Percentiles rank a stretch among this genome's conserved stretches.
phyloP scores from a whole-genome alignment of 1,140 invertebrate species.

The Antheraea mylitta region DNA sequence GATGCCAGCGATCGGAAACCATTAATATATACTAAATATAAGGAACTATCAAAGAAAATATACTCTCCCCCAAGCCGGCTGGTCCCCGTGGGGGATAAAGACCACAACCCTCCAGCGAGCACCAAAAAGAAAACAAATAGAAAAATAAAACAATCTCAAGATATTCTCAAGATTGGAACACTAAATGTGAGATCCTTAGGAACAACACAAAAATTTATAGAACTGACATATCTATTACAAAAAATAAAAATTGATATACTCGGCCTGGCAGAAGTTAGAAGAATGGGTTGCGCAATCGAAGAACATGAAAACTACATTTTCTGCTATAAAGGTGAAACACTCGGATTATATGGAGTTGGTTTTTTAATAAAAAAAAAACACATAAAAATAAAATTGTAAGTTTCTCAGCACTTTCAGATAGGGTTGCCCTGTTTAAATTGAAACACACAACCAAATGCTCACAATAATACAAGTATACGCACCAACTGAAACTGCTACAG shows the following conservation, averaged over 20 bases:
- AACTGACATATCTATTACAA: too few species aligned
- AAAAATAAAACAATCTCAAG: conserved; percentile 17
- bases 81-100: conserved; percentile 9
- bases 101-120: conserved; percentile 10
- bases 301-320: conserved; percentile 15
- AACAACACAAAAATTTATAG: too few species aligned
- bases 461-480: conserved; percentile 20
- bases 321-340: conserved; percentile 18
- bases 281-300: too few species aligned
- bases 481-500: conserved; percentile 15
- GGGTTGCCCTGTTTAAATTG: neutral
- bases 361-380: conserved; percentile 17
- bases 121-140: neutral
- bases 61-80: conserved; percentile 38
- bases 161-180: conserved; percentile 5
- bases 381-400: conserved; percentile 9
- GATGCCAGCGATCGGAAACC: too few species aligned
- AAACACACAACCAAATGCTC: conserved; percentile 5
- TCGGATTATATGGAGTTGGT: conserved; percentile 15
- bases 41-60: too few species aligned
- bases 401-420: conserved; percentile 8
- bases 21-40: too few species aligned
- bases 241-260: too few species aligned
- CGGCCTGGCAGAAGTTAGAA: too few species aligned
- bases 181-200: conserved; percentile 13